A percentile compares a stretch with the other conserved stretches of the same genome.
Conservation (phyloP, 2,888 invertebrate species). For the Ophion costatus region DNA sequence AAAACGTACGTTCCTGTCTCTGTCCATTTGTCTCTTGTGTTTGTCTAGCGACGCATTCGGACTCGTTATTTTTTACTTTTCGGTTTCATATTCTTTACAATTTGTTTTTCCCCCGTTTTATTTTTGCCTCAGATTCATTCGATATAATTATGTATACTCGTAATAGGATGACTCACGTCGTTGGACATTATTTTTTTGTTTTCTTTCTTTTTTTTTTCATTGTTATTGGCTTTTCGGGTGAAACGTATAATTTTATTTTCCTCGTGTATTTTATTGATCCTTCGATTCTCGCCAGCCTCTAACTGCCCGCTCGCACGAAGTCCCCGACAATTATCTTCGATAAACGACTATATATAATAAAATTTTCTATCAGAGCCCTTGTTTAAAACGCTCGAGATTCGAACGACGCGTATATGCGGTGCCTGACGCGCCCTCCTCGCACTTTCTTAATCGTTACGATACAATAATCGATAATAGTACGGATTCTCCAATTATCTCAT, state of each 20-base stretch:
- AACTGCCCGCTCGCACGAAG: constrained; percentile 13
- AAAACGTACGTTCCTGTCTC: neutral
- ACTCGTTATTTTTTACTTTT: constrained; percentile 47
- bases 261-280: neutral
- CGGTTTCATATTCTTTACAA: neutral
- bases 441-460: constrained; percentile 3
- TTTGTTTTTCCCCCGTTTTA: constrained; percentile 7
- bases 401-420: constrained; percentile 28
- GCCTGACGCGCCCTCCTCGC: constrained; percentile 34
- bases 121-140: neutral
- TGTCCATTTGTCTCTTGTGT: constrained; percentile 38
- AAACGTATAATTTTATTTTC: constrained; percentile 1
- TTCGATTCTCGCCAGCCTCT: constrained; percentile 14
- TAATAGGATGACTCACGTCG: constrained; percentile 21
- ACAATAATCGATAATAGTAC: constrained; percentile 49
- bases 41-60: constrained; percentile 46
- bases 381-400: constrained; percentile 52
- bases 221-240: constrained; percentile 15
- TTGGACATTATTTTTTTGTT: constrained; percentile 13
- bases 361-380: constrained; percentile 56
- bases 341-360: constrained; percentile 49
- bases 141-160: constrained; percentile 33
- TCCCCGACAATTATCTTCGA: constrained; percentile 44
- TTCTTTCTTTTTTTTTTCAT: constrained; percentile 31
- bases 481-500: constrained; percentile 38